Conservation (phyloP, 1,140 invertebrate genomes). For the Eriocheir sinensis region DNA sequence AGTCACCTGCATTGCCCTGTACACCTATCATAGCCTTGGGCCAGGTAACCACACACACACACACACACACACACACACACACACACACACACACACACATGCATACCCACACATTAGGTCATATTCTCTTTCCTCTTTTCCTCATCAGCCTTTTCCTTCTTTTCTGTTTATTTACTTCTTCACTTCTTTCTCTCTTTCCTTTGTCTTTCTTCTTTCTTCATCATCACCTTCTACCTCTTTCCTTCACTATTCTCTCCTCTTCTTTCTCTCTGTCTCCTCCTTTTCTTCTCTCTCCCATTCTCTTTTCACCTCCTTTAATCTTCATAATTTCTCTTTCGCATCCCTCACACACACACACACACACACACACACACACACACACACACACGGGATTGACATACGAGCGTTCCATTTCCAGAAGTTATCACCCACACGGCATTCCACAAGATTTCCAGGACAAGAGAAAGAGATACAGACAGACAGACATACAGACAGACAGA, state of each 20-base stretch:
- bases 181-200: no score
- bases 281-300: neutral
- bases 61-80: slow-evolving; percentile 60
- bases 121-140: neutral
- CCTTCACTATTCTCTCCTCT: no score
- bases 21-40: neutral
- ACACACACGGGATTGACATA: neutral
- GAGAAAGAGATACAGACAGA: neutral
- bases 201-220: neutral
- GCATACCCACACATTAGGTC: neutral
- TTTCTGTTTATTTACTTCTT: no score
- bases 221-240: neutral
- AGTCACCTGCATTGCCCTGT: neutral
- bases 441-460: neutral
- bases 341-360: no score
- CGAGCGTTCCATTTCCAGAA: neutral
- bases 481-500: no score
- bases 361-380: neutral
- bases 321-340: neutral
- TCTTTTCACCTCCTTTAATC: neutral
- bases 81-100: neutral
- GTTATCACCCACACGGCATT: neutral
- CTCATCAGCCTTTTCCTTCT: neutral
- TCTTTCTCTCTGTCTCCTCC: neutral
- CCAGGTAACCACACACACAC: slow-evolving; percentile 48